Evolutionary conservation across 2,888 invertebrate genomes (phyloP).

Genomic region (Margaritifera margaritifera): DNA sequence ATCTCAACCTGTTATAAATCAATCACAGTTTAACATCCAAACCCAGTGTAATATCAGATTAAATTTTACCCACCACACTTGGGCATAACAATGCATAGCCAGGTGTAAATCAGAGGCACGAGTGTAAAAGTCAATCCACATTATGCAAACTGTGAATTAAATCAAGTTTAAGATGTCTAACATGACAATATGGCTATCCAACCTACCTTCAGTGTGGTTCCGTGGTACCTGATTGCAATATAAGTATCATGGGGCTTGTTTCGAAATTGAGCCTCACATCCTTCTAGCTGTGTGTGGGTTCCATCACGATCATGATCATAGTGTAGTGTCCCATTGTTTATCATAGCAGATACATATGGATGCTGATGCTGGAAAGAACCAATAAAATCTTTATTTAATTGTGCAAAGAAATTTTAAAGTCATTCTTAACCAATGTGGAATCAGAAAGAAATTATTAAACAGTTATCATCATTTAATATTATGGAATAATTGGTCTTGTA

Average conservation of each 20-base stretch:
- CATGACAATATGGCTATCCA: not conserved
- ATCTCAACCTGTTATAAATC: too few relatives aligned
- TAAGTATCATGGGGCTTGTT: constrained; percentile 93
- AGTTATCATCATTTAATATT: not conserved
- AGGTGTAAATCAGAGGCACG: too few relatives aligned
- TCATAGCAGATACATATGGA: constrained; percentile 98
- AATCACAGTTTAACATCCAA: too few relatives aligned
- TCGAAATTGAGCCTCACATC: constrained; percentile 96
- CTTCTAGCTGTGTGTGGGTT: constrained; percentile 96
- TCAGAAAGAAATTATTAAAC: not conserved
- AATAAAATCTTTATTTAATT: not conserved
- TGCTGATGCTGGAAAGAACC: constrained; percentile 88
- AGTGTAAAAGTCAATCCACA: not conserved
- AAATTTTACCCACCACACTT: too few relatives aligned
- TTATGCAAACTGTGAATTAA: constrained; percentile 86
- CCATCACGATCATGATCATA: constrained; percentile 99
- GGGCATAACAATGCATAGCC: too few relatives aligned
- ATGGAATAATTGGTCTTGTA: too few relatives aligned
- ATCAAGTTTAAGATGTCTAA: constrained; percentile 87
- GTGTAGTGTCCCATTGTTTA: constrained; percentile 94
- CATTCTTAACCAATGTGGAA: not conserved
- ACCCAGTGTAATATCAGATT: too few relatives aligned
- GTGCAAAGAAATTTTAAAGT: not conserved
- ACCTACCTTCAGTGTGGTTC: constrained; percentile 85
- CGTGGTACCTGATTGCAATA: constrained; percentile 91